These are phyloP conservation scores for Dendrocincla fuliginosa DNA, from an alignment of 2,797 vertebrate species.

Conservation along the genomic window DNA sequence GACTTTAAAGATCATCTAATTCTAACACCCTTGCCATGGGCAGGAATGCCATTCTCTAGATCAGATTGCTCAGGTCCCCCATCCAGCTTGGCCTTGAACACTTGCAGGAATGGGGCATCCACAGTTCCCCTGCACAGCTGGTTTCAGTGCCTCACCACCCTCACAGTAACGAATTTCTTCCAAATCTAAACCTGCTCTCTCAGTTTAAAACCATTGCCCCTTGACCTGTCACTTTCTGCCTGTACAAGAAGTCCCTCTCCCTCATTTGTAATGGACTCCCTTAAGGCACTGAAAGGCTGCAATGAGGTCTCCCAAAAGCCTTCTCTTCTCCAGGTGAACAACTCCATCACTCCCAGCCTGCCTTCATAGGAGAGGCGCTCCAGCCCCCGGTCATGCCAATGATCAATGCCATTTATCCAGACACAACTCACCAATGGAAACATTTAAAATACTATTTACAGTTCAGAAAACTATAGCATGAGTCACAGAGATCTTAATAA, in stretches of 20 bases:
- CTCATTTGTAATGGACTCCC: background rate
- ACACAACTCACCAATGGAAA: background rate
- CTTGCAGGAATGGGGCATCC: background rate
- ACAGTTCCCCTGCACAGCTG: background rate
- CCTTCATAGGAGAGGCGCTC: background rate
- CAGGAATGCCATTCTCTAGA: too few species aligned
- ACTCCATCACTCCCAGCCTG: background rate
- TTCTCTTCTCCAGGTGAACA: background rate
- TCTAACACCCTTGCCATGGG: background rate
- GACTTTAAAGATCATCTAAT: background rate
- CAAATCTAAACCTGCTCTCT: background rate
- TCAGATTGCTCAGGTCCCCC: background rate
- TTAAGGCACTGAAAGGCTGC: too few species aligned
- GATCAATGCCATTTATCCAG: background rate
- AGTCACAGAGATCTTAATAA: background rate
- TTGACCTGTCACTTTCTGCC: background rate
- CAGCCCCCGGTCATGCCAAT: background rate
- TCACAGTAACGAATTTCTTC: background rate
- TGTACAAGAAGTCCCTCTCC: background rate
- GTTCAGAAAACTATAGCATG: background rate
- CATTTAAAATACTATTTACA: background rate
- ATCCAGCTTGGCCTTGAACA: background rate
- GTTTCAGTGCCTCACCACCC: background rate
- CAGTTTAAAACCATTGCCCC: background rate
- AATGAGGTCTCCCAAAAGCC: background rate